These are phyloP conservation scores for Antedon mediterranea DNA, from an alignment of 53 echinoderm and acorn worm genomes.

Conservation along the genomic window DNA sequence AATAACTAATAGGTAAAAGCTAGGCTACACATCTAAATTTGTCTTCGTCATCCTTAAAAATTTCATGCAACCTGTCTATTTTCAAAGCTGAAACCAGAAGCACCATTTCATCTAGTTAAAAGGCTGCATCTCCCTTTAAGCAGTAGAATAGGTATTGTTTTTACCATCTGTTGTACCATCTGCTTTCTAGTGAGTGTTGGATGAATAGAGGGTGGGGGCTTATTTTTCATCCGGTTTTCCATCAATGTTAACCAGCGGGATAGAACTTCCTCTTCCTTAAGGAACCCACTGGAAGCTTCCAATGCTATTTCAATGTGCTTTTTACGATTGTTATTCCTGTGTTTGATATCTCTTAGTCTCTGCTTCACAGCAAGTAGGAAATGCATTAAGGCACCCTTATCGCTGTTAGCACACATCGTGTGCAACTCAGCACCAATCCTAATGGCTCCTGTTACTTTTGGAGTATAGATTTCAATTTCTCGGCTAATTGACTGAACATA, in stretches of 20 bases:
- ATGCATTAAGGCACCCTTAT: background rate
- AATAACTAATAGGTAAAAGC: too few relatives aligned
- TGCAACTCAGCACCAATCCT: background rate
- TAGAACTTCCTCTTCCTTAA: slow-evolving; percentile 44
- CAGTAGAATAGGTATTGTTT: background rate
- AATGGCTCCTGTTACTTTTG: background rate
- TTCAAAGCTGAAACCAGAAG: background rate
- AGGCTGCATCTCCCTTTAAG: background rate
- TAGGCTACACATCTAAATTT: too few relatives aligned
- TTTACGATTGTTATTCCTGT: background rate
- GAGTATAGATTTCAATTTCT: background rate
- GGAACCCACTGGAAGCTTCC: slow-evolving; percentile 52
- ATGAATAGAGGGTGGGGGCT: slow-evolving; percentile 42
- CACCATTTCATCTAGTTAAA: background rate
- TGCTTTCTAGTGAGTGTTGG: slow-evolving; percentile 34
- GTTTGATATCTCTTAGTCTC: background rate
- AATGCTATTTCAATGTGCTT: slow-evolving; percentile 32
- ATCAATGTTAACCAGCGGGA: slow-evolving; percentile 72
- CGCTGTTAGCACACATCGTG: background rate
- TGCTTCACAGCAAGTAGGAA: background rate
- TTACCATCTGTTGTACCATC: slow-evolving; percentile 54
- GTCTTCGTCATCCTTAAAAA: too few relatives aligned
- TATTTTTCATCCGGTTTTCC: slow-evolving; percentile 44
- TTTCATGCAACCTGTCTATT: background rate
- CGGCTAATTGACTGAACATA: background rate